Conservation (phyloP, 2,888 invertebrate species). For the Seladonia tumulorum region DNA sequence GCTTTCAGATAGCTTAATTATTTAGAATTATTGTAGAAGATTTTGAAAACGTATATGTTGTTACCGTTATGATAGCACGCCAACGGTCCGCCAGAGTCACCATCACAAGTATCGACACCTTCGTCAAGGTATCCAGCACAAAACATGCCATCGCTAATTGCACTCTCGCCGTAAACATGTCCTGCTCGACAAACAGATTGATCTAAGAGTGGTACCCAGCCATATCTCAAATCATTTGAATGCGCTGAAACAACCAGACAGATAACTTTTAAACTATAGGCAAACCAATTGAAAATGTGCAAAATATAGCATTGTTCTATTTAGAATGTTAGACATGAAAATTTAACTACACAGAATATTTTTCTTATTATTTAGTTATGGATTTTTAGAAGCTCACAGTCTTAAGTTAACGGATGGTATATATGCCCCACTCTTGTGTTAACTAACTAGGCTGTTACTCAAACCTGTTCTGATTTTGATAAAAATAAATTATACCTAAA, state of each 20-base stretch:
- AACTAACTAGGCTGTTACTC: too few species aligned
- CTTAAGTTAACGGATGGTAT: too few species aligned
- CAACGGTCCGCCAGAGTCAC: conserved; percentile 94
- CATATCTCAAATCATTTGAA: conserved; percentile 88
- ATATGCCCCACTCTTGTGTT: too few species aligned
- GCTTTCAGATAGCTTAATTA: background rate
- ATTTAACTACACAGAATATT: background rate
- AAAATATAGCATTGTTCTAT: background rate
- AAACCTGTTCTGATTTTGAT: too few species aligned
- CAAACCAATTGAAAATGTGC: background rate
- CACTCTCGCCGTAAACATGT: conserved; percentile 87
- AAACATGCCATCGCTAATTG: conserved; percentile 90
- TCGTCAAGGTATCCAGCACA: conserved; percentile 92
- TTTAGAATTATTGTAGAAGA: background rate
- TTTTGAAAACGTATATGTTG: background rate
- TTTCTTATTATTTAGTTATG: background rate
- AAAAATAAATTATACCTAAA: too few species aligned
- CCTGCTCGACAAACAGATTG: conserved; percentile 87
- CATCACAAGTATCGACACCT: conserved; percentile 92
- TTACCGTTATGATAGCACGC: conserved; percentile 88
- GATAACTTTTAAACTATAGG: background rate
- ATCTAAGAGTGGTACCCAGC: conserved; percentile 89
- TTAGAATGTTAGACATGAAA: background rate
- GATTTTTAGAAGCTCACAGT: background rate
- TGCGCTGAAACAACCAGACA: conserved; percentile 85